phyloP scores from a whole-genome alignment of 2,888 invertebrate genomes.

The Axea sp. region DNA sequence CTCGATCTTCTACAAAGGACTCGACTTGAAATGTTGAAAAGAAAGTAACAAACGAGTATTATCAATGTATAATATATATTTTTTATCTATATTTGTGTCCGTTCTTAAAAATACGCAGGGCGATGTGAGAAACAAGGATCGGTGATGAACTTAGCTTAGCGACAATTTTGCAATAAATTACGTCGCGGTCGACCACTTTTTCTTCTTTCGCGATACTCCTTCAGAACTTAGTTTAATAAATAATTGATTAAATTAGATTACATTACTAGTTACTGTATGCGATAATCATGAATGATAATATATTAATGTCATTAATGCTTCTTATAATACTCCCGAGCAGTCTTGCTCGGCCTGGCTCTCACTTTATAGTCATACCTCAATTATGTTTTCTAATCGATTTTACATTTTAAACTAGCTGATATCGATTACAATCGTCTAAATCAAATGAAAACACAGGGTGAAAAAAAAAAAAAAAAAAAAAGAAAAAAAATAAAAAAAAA shows the following conservation, averaged over 20 bases:
- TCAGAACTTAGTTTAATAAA: constrained; percentile 79
- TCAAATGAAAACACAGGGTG: constrained; percentile 27
- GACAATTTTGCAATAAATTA: constrained; percentile 74
- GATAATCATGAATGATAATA: constrained; percentile 79
- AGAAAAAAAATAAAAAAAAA: background rate
- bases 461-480: constrained; percentile 17
- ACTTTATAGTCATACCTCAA: constrained; percentile 59
- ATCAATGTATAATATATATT: constrained; percentile 66
- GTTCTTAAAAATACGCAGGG: constrained; percentile 68
- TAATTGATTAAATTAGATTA: constrained; percentile 79
- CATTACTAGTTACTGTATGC: constrained; percentile 78
- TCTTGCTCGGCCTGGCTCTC: constrained; percentile 59
- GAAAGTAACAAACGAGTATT: constrained; percentile 69
- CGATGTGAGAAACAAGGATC: constrained; percentile 65
- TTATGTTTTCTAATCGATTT: constrained; percentile 56
- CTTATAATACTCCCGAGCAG: constrained; percentile 78
- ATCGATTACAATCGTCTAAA: constrained; percentile 59
- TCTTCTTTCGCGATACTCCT: constrained; percentile 73
- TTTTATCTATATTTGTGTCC: constrained; percentile 63
- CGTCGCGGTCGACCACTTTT: constrained; percentile 64
- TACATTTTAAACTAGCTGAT: constrained; percentile 57
- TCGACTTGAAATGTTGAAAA: constrained; percentile 38
- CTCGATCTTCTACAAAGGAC: constrained; percentile 27
- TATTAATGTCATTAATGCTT: constrained; percentile 80
- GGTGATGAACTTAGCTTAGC: constrained; percentile 72